These are phyloP conservation scores for Myotis davidii DNA, from an alignment of 2,113 vertebrate genomes.

Conservation along the genomic window DNA sequence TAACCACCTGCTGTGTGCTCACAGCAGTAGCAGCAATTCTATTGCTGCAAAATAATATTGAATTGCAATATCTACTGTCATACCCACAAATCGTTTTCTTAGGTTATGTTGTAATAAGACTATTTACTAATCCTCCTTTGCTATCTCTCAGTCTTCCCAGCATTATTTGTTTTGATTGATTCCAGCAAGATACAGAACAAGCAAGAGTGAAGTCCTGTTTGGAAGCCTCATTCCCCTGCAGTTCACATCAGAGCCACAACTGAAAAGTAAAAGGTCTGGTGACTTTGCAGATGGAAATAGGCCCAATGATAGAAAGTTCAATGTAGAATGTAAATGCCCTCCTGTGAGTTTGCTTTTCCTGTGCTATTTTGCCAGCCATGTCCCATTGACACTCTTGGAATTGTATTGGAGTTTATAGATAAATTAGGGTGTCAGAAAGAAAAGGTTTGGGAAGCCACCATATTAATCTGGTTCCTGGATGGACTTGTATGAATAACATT, in stretches of 20 bases:
- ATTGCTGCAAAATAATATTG: constrained; percentile 76
- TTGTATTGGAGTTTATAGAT: background rate
- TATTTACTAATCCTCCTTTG: constrained; percentile 52
- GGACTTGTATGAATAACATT: background rate
- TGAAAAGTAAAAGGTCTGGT: background rate
- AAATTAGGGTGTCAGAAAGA: background rate
- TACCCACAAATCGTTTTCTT: constrained; percentile 79
- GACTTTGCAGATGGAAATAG: background rate
- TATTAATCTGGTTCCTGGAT: background rate
- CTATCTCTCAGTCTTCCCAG: background rate
- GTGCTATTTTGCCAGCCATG: background rate
- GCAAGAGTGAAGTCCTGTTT: background rate
- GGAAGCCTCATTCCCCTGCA: background rate
- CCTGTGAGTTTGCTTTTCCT: background rate
- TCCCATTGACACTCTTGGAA: background rate
- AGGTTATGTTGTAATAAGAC: constrained; percentile 71
- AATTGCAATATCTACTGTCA: constrained; percentile 79
- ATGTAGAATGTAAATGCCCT: background rate
- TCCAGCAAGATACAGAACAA: background rate
- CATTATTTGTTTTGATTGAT: constrained; percentile 25
- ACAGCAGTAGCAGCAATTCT: constrained; percentile 78
- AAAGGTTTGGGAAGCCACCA: background rate
- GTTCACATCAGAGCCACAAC: background rate
- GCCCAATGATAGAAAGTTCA: background rate
- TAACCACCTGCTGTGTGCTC: constrained; percentile 78